Evolutionary conservation across 2,113 vertebrate species (phyloP).

Genomic region (Urocolius indicus): DNA sequence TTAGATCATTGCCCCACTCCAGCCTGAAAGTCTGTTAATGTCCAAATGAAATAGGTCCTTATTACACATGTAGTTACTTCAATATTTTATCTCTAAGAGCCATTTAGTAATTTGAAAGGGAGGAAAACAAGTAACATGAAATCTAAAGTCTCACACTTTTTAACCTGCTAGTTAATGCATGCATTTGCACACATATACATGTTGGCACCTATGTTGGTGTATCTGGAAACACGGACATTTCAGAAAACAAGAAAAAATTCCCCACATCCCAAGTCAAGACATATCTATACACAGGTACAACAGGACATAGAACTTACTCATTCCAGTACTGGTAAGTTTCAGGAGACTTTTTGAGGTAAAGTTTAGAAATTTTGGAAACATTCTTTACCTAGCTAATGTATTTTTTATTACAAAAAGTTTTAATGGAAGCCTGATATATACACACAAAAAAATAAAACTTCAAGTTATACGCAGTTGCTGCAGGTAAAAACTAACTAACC

Average conservation of each 20-base stretch:
- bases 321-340: not conserved
- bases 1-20: not conserved
- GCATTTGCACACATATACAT: not conserved
- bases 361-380: not conserved
- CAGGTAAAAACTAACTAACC: not conserved
- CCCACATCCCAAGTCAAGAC: not conserved
- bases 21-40: not conserved
- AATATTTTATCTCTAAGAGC: not conserved
- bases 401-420: not conserved
- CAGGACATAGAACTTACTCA: not conserved
- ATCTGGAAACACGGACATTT: not conserved
- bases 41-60: not conserved
- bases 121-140: not conserved
- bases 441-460: not conserved
- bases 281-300: not conserved
- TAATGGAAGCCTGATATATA: not conserved
- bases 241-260: not conserved
- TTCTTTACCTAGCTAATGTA: not conserved
- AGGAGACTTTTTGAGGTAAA: not conserved
- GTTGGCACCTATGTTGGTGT: not conserved
- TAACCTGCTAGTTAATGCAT: not conserved
- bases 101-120: not conserved
- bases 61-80: not conserved
- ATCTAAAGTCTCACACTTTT: not conserved
- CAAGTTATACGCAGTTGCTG: not conserved